Evolutionary conservation across 2,113 vertebrate species (phyloP).

Genomic region (Stictonetta naevosa): DNA sequence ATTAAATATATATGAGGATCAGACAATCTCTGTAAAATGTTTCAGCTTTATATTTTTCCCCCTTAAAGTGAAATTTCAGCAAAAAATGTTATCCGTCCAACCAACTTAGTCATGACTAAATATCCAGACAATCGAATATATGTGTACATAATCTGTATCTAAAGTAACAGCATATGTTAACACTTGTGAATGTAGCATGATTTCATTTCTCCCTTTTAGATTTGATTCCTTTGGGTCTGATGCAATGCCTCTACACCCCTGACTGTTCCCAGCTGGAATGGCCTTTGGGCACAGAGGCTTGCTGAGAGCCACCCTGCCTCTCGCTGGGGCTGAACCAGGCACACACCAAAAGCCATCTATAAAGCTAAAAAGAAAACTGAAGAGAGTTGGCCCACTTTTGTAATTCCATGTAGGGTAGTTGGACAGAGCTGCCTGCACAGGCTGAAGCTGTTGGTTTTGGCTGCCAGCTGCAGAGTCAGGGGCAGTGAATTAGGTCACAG

Average conservation of each 20-base stretch:
- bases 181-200: background rate
- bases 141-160: background rate
- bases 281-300: background rate
- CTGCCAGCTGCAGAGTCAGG: background rate
- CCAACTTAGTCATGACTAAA: background rate
- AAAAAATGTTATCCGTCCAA: background rate
- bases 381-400: background rate
- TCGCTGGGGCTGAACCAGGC: background rate
- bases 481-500: background rate
- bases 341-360: background rate
- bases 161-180: background rate
- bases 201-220: background rate
- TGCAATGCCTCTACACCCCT: background rate
- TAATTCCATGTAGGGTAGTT: too few species aligned
- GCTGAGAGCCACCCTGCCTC: background rate
- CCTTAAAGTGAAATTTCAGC: background rate
- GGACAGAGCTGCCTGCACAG: background rate
- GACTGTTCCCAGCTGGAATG: background rate
- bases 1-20: background rate
- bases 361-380: background rate
- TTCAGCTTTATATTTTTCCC: background rate
- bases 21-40: background rate
- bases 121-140: background rate
- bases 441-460: background rate
- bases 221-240: background rate